phyloP scores from a whole-genome alignment of 2,888 invertebrate genomes.

The Drosophila silvestris region DNA sequence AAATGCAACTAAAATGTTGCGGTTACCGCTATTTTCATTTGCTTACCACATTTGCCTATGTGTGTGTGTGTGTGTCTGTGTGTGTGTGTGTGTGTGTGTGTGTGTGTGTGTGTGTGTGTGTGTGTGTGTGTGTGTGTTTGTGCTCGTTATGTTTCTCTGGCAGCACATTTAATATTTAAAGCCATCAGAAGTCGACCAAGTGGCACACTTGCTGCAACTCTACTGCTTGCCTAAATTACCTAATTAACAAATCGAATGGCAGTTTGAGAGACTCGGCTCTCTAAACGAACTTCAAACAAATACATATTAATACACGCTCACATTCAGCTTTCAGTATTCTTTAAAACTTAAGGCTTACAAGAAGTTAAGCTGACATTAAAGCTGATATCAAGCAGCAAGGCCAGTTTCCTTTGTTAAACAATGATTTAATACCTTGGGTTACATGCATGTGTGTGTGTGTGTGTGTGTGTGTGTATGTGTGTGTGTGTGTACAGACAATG shows the following conservation, averaged over 20 bases:
- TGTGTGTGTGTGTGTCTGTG: constrained; percentile 2
- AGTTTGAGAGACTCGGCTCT: not conserved
- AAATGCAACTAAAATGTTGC: constrained; percentile 80
- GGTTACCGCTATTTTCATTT: constrained; percentile 73
- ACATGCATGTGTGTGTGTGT: not conserved
- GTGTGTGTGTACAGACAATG: not conserved
- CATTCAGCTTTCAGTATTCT: not conserved
- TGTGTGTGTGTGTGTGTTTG: constrained; percentile 14
- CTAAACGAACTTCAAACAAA: not conserved
- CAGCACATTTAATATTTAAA: constrained; percentile 73
- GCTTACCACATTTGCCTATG: constrained; percentile 23
- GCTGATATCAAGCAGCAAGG: not conserved
- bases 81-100: constrained; percentile 7
- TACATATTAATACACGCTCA: not conserved
- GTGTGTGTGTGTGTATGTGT: not conserved
- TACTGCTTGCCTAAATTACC: constrained; percentile 25
- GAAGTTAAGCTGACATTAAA: not conserved
- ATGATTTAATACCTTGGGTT: not conserved
- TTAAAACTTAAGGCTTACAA: not conserved
- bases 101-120: constrained; percentile 7
- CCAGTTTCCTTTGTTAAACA: not conserved
- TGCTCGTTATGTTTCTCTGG: constrained; percentile 39
- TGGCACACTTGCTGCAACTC: constrained; percentile 38
- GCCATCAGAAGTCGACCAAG: constrained; percentile 47
- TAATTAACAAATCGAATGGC: constrained; percentile 52